phyloP scores from a whole-genome alignment of 2,113 vertebrate genomes.

The Paramormyrops kingsleyae region DNA sequence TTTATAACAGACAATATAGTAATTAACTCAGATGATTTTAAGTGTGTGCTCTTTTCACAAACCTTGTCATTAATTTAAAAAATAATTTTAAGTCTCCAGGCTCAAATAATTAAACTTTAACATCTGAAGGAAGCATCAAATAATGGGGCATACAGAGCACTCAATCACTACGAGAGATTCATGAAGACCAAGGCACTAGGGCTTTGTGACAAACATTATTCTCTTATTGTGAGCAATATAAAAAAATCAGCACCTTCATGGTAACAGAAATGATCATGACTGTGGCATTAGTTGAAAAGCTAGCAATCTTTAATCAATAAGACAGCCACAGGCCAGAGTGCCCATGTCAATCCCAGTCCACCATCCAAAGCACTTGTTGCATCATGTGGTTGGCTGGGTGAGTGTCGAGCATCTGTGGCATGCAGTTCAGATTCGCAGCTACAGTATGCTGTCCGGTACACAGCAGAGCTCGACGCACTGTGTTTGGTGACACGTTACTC shows the following conservation, averaged over 20 bases:
- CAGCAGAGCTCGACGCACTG: background rate
- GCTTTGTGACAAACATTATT: background rate
- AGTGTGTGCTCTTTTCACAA: background rate
- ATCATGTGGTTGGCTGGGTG: background rate
- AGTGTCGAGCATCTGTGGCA: background rate
- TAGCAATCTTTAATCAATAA: background rate
- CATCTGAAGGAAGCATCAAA: background rate
- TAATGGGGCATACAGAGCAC: background rate
- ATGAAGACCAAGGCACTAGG: background rate
- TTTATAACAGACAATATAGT: background rate
- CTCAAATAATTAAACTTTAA: background rate
- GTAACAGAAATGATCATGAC: background rate
- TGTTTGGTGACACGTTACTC: background rate
- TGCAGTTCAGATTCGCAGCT: background rate
- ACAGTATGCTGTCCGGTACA: background rate
- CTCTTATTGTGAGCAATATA: background rate
- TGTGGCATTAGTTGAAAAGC: background rate
- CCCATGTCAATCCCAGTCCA: background rate
- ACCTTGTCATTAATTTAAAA: background rate
- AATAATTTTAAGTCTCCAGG: background rate
- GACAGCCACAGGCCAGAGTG: background rate
- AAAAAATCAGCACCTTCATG: background rate
- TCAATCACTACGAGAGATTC: background rate
- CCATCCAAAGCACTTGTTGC: background rate
- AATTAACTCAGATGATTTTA: background rate